A percentile compares a stretch with the other conserved stretches of the same genome.
These are phyloP conservation scores for Orthosia cruda DNA, from an alignment of 2,888 invertebrate genomes.

Conservation along the genomic window DNA sequence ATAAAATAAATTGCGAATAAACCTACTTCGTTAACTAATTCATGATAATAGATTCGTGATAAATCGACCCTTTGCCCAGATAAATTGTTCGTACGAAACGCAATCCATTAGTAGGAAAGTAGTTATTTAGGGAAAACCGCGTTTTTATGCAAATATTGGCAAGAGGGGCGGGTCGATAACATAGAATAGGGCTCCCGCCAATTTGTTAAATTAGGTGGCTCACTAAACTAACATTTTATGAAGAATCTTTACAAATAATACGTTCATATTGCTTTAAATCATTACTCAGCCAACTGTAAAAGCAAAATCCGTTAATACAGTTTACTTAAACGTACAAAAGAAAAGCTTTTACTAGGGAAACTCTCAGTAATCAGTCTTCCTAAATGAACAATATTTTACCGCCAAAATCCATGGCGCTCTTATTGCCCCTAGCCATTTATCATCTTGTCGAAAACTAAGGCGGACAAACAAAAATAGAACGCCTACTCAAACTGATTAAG, in stretches of 20 bases:
- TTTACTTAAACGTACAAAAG: conserved; percentile 17
- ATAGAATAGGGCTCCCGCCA: conserved; percentile 33
- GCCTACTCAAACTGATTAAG: conserved; percentile 38
- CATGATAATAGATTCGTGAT: conserved; percentile 33
- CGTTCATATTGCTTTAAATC: background rate
- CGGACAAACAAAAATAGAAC: conserved; percentile 61
- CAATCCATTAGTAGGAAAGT: conserved; percentile 60
- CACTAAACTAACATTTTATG: background rate
- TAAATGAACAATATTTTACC: conserved; percentile 62
- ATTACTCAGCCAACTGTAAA: background rate
- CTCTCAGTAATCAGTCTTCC: conserved; percentile 42
- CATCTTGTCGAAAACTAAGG: conserved; percentile 57
- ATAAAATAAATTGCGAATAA: background rate
- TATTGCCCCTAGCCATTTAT: conserved; percentile 52
- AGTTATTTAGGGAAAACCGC: conserved; percentile 52
- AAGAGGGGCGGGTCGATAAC: conserved; percentile 47
- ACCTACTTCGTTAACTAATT: conserved; percentile 8
- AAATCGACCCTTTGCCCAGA: conserved; percentile 25
- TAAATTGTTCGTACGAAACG: conserved; percentile 34
- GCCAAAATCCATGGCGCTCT: conserved; percentile 62
- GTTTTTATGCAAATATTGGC: conserved; percentile 65
- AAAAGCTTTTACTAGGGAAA: conserved; percentile 27
- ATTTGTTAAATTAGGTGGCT: conserved; percentile 31
- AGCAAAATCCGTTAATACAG: background rate
- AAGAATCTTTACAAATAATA: background rate